phyloP scores from a whole-genome alignment of 2,888 invertebrate genomes.

The Prenolepis imparis region DNA sequence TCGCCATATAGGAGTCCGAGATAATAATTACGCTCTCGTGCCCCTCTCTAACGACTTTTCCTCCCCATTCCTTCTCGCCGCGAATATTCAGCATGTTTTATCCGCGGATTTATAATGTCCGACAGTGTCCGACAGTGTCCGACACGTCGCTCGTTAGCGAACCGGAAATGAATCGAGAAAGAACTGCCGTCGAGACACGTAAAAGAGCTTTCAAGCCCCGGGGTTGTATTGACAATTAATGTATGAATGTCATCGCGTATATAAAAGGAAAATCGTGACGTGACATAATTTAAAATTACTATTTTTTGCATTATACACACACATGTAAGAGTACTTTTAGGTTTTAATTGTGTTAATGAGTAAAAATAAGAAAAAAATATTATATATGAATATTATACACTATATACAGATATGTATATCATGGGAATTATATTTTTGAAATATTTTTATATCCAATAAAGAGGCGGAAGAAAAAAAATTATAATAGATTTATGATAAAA shows the following conservation, averaged over 20 bases:
- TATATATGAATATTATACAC: neutral
- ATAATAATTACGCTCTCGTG: slow-evolving; percentile 59
- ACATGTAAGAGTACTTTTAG: neutral
- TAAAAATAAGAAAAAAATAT: neutral
- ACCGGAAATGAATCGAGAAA: neutral
- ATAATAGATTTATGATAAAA: neutral
- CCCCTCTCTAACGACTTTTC: slow-evolving; percentile 35
- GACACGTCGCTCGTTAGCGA: neutral
- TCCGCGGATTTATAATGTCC: slow-evolving; percentile 1
- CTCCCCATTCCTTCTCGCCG: slow-evolving; percentile 20
- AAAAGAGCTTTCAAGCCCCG: neutral
- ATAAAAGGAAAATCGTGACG: neutral
- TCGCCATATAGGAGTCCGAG: slow-evolving; percentile 51
- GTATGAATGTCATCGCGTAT: neutral
- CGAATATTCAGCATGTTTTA: slow-evolving; percentile 28
- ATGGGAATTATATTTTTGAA: neutral
- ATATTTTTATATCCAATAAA: neutral
- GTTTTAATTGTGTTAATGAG: neutral
- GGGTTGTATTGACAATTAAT: neutral
- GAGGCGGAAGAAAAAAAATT: neutral
- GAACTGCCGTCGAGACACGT: neutral
- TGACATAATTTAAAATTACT: neutral
- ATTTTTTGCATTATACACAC: neutral
- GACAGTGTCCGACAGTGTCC: no score
- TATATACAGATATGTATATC: neutral